phyloP scores from a whole-genome alignment of 2,113 vertebrate species.

The Emberiza fucata region DNA sequence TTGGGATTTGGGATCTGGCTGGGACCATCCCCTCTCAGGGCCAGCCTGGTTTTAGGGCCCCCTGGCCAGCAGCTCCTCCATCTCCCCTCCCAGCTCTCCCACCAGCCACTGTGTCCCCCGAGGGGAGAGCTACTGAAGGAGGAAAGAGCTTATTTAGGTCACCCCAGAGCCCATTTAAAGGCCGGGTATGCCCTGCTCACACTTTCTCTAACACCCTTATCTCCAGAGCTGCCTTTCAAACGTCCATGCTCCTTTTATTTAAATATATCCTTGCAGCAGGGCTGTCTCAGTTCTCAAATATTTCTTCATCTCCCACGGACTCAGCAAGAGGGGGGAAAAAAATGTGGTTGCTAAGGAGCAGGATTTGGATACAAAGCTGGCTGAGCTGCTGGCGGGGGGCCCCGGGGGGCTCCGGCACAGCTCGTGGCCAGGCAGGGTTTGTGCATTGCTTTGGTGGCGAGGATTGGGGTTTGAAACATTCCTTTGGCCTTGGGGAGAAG shows the following conservation, averaged over 20 bases:
- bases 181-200: neutral
- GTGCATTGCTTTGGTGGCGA: neutral
- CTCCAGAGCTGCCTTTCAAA: neutral
- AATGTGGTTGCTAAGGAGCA: constrained; percentile 59
- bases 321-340: neutral
- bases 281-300: constrained; percentile 30
- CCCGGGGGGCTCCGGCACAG: neutral
- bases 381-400: neutral
- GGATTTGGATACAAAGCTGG: constrained; percentile 56
- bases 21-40: neutral
- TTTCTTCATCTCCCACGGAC: constrained; percentile 35
- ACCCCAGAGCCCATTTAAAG: neutral
- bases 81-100: neutral
- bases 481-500: neutral
- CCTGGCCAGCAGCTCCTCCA: neutral
- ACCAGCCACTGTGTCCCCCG: neutral
- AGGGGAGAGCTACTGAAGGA: neutral
- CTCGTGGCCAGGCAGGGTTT: neutral
- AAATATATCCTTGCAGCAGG: neutral
- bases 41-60: neutral
- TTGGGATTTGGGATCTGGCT: neutral
- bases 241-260: neutral
- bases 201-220: neutral
- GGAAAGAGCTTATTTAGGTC: constrained; percentile 14
- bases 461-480: neutral